Conservation (phyloP, 1,140 invertebrate species). For the Semibalanus balanoides region DNA sequence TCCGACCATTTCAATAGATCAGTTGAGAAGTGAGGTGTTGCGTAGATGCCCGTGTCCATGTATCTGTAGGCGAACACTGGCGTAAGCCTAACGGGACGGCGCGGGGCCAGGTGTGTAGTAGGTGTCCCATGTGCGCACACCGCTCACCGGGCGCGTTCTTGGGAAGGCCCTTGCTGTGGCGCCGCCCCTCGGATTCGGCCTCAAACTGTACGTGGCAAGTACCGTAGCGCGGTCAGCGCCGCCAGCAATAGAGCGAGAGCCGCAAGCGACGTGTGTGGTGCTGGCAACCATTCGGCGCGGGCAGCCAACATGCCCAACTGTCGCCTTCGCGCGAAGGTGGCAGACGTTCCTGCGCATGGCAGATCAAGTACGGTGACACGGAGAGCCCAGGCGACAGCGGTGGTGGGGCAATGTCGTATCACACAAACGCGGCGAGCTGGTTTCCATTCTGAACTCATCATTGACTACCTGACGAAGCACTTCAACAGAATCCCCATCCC, state of each 20-base stretch:
- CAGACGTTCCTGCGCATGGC: constrained; percentile 27
- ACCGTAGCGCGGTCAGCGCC: neutral
- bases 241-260: constrained; percentile 12
- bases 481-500: neutral
- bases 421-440: constrained; percentile 29
- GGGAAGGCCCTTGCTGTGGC: neutral
- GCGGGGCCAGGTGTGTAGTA: constrained; percentile 9
- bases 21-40: too few species aligned
- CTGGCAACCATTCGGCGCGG: constrained; percentile 17
- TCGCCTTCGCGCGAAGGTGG: constrained; percentile 26
- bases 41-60: too few species aligned
- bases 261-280: constrained; percentile 20
- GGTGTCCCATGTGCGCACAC: constrained; percentile 17
- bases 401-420: constrained; percentile 29
- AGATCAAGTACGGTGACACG: constrained; percentile 23
- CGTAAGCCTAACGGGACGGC: neutral
- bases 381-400: constrained; percentile 16
- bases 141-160: constrained; percentile 17
- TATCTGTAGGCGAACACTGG: too few species aligned
- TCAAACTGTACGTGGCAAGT: neutral
- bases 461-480: constrained; percentile 16
- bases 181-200: neutral
- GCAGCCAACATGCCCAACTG: constrained; percentile 20
- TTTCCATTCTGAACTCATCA: constrained; percentile 27
- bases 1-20: too few species aligned